A percentile compares a stretch with the other conserved stretches of the same genome.
Evolutionary conservation across 23 tunicate genomes (phyloP).

Genomic region (Styela plicata): DNA sequence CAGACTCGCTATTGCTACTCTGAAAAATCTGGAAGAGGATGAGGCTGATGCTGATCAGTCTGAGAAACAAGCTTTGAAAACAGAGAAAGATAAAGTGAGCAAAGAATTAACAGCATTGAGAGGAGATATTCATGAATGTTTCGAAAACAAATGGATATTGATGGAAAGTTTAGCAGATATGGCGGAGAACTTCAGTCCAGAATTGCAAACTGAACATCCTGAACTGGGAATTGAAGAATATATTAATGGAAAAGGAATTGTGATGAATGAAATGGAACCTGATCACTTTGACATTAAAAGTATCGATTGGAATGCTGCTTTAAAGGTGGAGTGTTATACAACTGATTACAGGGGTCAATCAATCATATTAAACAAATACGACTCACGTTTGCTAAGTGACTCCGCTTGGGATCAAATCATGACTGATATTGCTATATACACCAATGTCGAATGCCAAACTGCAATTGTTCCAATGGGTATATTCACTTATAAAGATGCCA

Average conservation of each 20-base stretch:
- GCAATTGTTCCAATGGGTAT: constrained; percentile 1
- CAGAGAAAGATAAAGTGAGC: neutral
- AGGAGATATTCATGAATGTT: constrained; percentile 5
- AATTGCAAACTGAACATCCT: neutral
- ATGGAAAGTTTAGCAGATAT: constrained; percentile 13
- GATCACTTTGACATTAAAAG: constrained; percentile 17
- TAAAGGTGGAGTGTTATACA: neutral
- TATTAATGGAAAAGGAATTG: constrained; percentile 10
- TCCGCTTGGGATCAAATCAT: neutral
- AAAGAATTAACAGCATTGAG: neutral
- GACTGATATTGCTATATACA: constrained; percentile 1
- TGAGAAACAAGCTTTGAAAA: constrained; percentile 7
- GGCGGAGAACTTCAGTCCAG: constrained; percentile 21
- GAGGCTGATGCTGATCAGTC: neutral
- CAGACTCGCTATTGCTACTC: neutral
- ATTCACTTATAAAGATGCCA: constrained; percentile 5
- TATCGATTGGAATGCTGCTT: neutral
- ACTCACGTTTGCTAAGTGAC: neutral
- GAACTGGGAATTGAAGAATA: constrained; percentile 12
- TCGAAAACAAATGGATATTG: constrained; percentile 9
- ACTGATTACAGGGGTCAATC: constrained; percentile 19
- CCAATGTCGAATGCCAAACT: neutral
- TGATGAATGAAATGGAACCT: constrained; percentile 23
- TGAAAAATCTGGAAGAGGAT: constrained; percentile 19
- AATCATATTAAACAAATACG: constrained; percentile 13